phyloP scores from a whole-genome alignment of 2,797 vertebrate genomes.

The Takifugu ocellatus region DNA sequence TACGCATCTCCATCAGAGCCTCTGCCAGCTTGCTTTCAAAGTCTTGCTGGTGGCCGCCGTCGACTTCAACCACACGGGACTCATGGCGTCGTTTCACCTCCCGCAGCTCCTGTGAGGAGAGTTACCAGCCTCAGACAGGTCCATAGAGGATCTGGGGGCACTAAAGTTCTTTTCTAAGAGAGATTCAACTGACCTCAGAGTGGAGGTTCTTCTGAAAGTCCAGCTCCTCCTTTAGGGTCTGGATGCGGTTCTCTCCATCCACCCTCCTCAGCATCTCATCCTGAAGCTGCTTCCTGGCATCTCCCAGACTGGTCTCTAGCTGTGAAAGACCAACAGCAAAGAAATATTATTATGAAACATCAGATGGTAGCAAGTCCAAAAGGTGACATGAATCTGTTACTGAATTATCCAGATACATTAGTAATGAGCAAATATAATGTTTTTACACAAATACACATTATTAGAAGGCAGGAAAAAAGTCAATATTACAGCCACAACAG shows the following conservation, averaged over 20 bases:
- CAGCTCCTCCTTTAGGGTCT: slow-evolving; percentile 92
- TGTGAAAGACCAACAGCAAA: slow-evolving; percentile 36
- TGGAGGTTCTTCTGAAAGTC: slow-evolving; percentile 94
- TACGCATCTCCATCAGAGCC: slow-evolving; percentile 83
- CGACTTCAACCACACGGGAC: slow-evolving; percentile 88
- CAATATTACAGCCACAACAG: no score
- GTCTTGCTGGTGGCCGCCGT: slow-evolving; percentile 84
- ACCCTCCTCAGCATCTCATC: slow-evolving; percentile 95
- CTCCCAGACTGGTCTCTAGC: slow-evolving; percentile 81
- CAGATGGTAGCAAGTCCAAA: not conserved
- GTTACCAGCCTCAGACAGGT: no score
- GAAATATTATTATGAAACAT: not conserved
- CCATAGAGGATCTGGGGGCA: no score
- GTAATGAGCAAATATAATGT: no score
- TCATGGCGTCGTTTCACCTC: slow-evolving; percentile 89
- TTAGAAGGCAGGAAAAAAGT: no score
- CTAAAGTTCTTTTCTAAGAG: no score
- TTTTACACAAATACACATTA: no score
- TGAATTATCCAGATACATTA: no score
- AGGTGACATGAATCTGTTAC: not conserved
- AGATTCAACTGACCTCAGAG: slow-evolving; percentile 75
- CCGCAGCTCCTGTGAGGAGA: slow-evolving; percentile 81
- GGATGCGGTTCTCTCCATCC: slow-evolving; percentile 91
- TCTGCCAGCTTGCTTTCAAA: slow-evolving; percentile 90
- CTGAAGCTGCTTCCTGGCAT: slow-evolving; percentile 94